A percentile compares a stretch with the other conserved stretches of the same genome.
Evolutionary conservation across 2,888 invertebrate genomes (phyloP).

Genomic region (Coenonympha glycerion): DNA sequence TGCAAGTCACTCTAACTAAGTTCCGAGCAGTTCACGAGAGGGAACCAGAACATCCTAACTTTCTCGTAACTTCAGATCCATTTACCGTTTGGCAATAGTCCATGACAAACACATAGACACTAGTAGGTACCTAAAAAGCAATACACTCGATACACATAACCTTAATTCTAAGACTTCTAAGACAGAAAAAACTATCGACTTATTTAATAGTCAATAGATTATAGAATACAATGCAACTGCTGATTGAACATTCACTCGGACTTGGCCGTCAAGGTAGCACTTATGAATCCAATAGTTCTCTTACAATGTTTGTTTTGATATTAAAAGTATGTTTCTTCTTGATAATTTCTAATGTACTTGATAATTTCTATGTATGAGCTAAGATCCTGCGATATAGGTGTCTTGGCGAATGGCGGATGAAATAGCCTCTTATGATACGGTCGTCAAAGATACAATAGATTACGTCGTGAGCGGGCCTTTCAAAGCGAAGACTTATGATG

Average conservation of each 20-base stretch:
- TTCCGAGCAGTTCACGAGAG: no score
- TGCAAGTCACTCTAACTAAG: no score
- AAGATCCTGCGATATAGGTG: slow-evolving; percentile 41
- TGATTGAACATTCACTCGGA: slow-evolving; percentile 11
- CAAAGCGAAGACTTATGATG: slow-evolving; percentile 75
- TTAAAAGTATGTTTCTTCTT: slow-evolving; percentile 21
- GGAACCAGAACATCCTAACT: no score
- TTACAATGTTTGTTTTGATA: slow-evolving; percentile 20
- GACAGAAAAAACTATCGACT: background rate
- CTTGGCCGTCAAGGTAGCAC: slow-evolving; percentile 16
- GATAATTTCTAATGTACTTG: slow-evolving; percentile 28
- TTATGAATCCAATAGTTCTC: slow-evolving; percentile 5
- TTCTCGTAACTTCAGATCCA: no score
- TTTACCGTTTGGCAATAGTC: no score
- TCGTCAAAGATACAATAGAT: slow-evolving; percentile 71
- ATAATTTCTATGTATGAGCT: no score
- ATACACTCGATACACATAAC: no score
- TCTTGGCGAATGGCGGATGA: slow-evolving; percentile 66
- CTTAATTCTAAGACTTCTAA: no score
- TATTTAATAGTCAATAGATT: background rate
- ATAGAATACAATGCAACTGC: no score
- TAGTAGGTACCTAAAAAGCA: no score
- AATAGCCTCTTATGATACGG: slow-evolving; percentile 75
- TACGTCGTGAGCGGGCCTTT: slow-evolving; percentile 67
- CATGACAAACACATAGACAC: no score